These are phyloP conservation scores for Elaphurus davidianus DNA, from an alignment of 2,113 vertebrate species.

Conservation along the genomic window DNA sequence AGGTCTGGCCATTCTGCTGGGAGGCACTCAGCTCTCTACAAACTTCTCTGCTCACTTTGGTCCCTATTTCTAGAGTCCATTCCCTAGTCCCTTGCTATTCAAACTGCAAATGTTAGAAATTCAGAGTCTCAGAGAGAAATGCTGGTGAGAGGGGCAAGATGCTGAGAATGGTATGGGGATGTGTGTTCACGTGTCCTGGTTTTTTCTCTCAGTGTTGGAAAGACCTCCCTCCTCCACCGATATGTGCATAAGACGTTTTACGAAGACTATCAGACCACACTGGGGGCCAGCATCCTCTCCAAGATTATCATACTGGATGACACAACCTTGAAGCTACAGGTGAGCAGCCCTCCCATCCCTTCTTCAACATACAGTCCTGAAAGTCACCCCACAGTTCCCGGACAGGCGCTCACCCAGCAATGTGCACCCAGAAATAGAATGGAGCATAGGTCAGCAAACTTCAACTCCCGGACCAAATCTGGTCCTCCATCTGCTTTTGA, in stretches of 20 bases:
- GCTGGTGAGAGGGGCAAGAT: neutral
- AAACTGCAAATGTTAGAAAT: neutral
- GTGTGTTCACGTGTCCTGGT: neutral
- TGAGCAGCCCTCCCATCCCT: constrained; percentile 55
- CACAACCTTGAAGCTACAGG: constrained; percentile 84
- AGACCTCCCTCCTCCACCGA: constrained; percentile 87
- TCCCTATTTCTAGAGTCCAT: neutral
- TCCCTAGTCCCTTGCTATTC: neutral
- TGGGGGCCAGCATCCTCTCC: constrained; percentile 86
- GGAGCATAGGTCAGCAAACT: neutral
- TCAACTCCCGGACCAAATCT: neutral
- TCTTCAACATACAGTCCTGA: too few relatives aligned
- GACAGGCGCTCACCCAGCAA: neutral
- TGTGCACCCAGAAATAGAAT: neutral
- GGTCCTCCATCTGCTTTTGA: neutral
- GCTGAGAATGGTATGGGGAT: neutral
- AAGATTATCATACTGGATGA: constrained; percentile 79
- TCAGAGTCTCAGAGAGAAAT: neutral
- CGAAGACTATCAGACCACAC: constrained; percentile 85
- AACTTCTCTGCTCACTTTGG: neutral
- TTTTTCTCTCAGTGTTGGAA: constrained; percentile 81
- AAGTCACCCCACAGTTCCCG: neutral
- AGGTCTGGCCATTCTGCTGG: neutral
- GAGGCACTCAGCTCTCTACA: neutral
- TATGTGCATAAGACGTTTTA: constrained; percentile 85